Base-by-base conservation (phyloP, 2,113 vertebrate genomes). In the Empidonax alnorum region DNA sequence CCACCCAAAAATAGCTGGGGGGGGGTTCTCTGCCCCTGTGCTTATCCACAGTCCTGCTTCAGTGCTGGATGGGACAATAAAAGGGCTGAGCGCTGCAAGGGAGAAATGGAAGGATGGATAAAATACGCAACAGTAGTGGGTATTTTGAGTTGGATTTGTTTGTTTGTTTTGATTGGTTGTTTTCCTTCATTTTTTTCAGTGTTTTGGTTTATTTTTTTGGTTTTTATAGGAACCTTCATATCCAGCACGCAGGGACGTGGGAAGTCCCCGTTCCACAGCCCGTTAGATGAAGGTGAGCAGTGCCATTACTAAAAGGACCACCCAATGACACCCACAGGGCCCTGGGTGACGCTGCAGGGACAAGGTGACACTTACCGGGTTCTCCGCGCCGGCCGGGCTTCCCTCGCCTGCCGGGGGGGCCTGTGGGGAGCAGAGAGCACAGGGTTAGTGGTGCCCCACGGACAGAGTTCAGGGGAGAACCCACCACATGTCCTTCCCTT, bases 341-440 rank as follows among this genome's bases (percentile, higher is more conserved):
- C 1, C 76, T 21, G 44, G 15, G 55, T 1, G 4, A 24, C 1
- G 0, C 27, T 2, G 1, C 50, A 44, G 37, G n/a, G 71, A 30
- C 37, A 75, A 62, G 71, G 19, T 0, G 19, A 81, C 53, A 93
- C 98, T 99, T 96, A 99, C 99, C 99, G 0, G 99, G 98, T 79
- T 99, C 99, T 27, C 99, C 99, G 55, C 98, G 98, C 97, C 98
- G 98, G 95, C 99, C 99, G 3, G 99, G 98, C 92, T 99, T 98
- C 89, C 99, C 99, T 25, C 99, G 98, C 90, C 99, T 98, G 96
- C 99, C 99, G 1, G 99, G 99, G 95, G 99, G 98, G 31, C 99
- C 99, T 99, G 97, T 59, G 18, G 68, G 93, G 91, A 92, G 91
- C 97, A 97, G 65, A 98, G 73, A 97, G 92, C 28, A 87, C 81